Conservation (phyloP, 1,140 invertebrate genomes). For the Ganaspis sp. region DNA sequence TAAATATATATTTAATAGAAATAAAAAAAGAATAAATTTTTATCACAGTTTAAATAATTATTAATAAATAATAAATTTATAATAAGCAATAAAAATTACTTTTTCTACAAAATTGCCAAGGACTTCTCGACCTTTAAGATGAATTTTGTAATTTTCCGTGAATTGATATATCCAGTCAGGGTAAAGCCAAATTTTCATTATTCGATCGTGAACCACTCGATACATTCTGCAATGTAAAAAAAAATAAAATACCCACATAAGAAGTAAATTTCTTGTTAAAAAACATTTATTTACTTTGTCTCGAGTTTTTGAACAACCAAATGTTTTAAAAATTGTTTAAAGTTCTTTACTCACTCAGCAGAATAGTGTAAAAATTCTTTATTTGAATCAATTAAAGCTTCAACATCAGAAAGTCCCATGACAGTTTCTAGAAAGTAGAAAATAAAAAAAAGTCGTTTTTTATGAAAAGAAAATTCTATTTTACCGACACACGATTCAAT, state of each 20-base stretch:
- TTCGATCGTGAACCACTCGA: conserved; percentile 63
- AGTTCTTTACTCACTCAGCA: conserved; percentile 34
- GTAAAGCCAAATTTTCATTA: conserved; percentile 65
- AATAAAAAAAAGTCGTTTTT: not conserved
- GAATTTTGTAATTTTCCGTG: conserved; percentile 46
- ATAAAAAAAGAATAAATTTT: too few species aligned
- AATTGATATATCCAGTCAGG: conserved; percentile 56
- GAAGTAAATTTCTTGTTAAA: too few species aligned
- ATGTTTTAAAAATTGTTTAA: not conserved
- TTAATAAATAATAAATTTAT: not conserved
- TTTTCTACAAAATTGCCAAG: conserved; percentile 63
- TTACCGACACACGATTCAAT: too few species aligned
- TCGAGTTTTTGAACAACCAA: too few species aligned
- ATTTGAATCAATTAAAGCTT: conserved; percentile 48
- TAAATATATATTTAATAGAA: too few species aligned
- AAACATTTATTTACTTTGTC: too few species aligned
- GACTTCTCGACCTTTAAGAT: conserved; percentile 56
- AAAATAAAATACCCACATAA: too few species aligned
- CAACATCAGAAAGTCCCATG: conserved; percentile 69
- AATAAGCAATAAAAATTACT: conserved; percentile 43
- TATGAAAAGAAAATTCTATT: not conserved
- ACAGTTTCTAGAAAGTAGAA: conserved; percentile 67
- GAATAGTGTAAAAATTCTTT: conserved; percentile 67
- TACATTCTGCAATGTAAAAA: conserved; percentile 60
- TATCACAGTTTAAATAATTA: too few species aligned